Evolutionary conservation across 1,140 invertebrate genomes (phyloP).

Genomic region (Drosophila pallidifrons): DNA sequence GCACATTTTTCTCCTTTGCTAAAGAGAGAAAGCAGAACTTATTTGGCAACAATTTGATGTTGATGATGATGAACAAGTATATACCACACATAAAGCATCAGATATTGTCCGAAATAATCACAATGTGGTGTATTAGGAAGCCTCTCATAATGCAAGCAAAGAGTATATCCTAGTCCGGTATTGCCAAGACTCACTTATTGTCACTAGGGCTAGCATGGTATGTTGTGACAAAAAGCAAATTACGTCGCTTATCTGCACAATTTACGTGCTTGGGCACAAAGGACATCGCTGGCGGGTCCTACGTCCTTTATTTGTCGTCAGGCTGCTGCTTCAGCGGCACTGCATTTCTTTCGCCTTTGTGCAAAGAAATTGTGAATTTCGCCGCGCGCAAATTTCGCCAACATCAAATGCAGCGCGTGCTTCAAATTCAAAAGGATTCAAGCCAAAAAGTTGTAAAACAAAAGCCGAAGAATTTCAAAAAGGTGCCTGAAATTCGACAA

Average conservation of each 20-base stretch:
- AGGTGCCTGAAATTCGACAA: slow-evolving; percentile 49
- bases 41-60: no score
- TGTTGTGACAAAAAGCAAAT: slow-evolving; percentile 54
- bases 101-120: no score
- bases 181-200: slow-evolving; percentile 8
- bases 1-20: background rate
- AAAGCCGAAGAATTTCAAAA: slow-evolving; percentile 53
- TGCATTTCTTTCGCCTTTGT: slow-evolving; percentile 65
- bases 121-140: no score
- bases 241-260: slow-evolving; percentile 52
- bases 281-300: slow-evolving; percentile 35
- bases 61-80: no score
- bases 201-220: slow-evolving; percentile 19
- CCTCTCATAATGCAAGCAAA: background rate
- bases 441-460: slow-evolving; percentile 61
- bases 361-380: slow-evolving; percentile 67
- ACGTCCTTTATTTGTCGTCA: slow-evolving; percentile 13
- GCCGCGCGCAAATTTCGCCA: slow-evolving; percentile 65
- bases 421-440: slow-evolving; percentile 73
- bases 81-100: no score
- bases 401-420: slow-evolving; percentile 72
- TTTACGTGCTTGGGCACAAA: slow-evolving; percentile 56
- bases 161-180: background rate
- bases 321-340: slow-evolving; percentile 24
- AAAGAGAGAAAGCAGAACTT: background rate